Conservation (phyloP, 2,113 vertebrate genomes). For the Aythya baeri region DNA sequence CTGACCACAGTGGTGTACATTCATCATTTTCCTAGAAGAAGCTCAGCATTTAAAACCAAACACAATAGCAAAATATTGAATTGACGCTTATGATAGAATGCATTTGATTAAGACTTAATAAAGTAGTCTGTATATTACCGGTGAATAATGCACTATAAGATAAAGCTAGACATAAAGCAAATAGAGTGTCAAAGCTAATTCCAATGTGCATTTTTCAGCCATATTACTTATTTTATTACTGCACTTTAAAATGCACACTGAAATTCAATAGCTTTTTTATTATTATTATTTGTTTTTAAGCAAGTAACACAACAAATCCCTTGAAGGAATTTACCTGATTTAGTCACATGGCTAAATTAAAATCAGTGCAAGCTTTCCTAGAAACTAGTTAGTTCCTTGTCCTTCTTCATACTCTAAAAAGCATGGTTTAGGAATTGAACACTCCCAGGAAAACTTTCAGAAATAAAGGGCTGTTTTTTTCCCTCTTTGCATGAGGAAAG, state of each 20-base stretch:
- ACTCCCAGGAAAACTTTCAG: neutral
- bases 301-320: conserved; percentile 38
- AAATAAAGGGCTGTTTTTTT: neutral
- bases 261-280: conserved; percentile 57
- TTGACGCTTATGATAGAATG: conserved; percentile 79
- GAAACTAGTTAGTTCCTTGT: neutral
- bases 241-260: conserved; percentile 76
- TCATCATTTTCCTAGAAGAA: conserved; percentile 66
- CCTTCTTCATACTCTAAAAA: neutral
- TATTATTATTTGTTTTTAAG: neutral
- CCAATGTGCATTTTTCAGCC: conserved; percentile 88
- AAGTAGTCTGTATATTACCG: conserved; percentile 83
- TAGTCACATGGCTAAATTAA: neutral
- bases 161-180: conserved; percentile 91
- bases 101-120: conserved; percentile 87
- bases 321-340: conserved; percentile 51
- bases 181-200: conserved; percentile 93
- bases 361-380: conserved; percentile 1
- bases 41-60: conserved; percentile 71
- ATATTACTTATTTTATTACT: conserved; percentile 83
- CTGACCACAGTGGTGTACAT: neutral
- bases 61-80: conserved; percentile 72
- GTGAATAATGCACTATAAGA: conserved; percentile 91
- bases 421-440: neutral
- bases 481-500: neutral